phyloP scores from a whole-genome alignment of 2,888 invertebrate genomes.

The Harpagoxenus sublaevis region DNA sequence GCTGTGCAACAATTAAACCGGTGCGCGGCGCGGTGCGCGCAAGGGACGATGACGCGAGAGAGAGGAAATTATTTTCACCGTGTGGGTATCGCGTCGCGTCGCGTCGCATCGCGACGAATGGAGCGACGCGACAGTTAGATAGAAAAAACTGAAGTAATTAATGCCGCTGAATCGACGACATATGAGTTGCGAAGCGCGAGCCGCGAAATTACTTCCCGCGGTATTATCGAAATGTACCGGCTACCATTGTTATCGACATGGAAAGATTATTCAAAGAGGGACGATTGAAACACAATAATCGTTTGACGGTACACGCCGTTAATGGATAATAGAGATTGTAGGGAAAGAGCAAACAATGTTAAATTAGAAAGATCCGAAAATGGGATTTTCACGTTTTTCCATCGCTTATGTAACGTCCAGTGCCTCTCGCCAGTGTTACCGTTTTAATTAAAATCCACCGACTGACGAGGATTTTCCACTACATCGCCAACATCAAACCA shows the following conservation, averaged over 20 bases:
- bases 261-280: constrained; percentile 25
- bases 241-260: constrained; percentile 28
- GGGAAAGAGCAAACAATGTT: constrained; percentile 24
- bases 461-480: neutral
- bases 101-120: constrained; percentile 32
- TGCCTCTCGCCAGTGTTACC: neutral
- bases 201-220: constrained; percentile 38
- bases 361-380: constrained; percentile 39
- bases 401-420: constrained; percentile 11
- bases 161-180: constrained; percentile 51
- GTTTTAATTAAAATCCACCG: constrained; percentile 61
- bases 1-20: constrained; percentile 73
- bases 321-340: constrained; percentile 12
- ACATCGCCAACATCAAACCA: neutral
- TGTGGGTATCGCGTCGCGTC: constrained; percentile 32
- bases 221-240: constrained; percentile 16
- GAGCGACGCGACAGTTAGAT: constrained; percentile 28
- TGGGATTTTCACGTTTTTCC: neutral
- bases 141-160: constrained; percentile 65
- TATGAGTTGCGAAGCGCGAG: constrained; percentile 1
- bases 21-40: constrained; percentile 39
- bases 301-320: neutral
- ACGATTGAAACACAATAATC: constrained; percentile 39
- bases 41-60: constrained; percentile 65
- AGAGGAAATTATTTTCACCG: constrained; percentile 70